Evolutionary conservation across 2,113 vertebrate species (phyloP).

Genomic region (Globicephala melas): DNA sequence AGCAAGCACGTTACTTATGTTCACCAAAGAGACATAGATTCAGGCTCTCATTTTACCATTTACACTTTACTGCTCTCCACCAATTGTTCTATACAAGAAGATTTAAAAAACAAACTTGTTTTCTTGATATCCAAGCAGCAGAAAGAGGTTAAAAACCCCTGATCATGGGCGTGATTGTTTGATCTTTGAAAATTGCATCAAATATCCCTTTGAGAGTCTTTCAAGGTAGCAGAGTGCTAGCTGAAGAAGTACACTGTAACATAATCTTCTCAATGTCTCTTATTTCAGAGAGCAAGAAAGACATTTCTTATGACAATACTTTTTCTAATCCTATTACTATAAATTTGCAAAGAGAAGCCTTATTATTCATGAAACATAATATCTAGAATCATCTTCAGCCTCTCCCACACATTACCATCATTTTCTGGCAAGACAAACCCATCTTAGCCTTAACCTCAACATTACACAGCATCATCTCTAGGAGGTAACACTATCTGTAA

Average conservation of each 20-base stretch:
- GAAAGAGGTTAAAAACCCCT: neutral
- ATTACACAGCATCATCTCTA: slow-evolving; percentile 68
- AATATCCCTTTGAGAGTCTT: neutral
- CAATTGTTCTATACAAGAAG: neutral
- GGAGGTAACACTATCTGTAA: slow-evolving; percentile 63
- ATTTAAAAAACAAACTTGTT: neutral
- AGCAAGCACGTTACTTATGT: neutral
- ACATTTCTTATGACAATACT: neutral
- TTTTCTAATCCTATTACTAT: slow-evolving; percentile 67
- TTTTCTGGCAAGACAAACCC: slow-evolving; percentile 75
- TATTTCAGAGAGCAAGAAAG: neutral
- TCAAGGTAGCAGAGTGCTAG: neutral
- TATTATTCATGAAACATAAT: slow-evolving; percentile 66
- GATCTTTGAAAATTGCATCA: neutral
- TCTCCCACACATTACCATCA: slow-evolving; percentile 70
- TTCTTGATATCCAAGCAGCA: neutral
- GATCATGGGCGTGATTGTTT: neutral
- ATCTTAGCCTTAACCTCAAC: slow-evolving; percentile 67
- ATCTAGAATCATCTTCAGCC: slow-evolving; percentile 69
- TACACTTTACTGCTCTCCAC: neutral
- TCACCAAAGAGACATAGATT: neutral
- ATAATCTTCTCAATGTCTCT: neutral
- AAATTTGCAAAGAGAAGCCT: slow-evolving; percentile 56
- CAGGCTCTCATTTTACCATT: neutral
- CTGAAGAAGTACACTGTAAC: neutral